These are phyloP conservation scores for Cryptoblepharus egeriae DNA, from an alignment of 2,797 vertebrate species.

Conservation along the genomic window DNA sequence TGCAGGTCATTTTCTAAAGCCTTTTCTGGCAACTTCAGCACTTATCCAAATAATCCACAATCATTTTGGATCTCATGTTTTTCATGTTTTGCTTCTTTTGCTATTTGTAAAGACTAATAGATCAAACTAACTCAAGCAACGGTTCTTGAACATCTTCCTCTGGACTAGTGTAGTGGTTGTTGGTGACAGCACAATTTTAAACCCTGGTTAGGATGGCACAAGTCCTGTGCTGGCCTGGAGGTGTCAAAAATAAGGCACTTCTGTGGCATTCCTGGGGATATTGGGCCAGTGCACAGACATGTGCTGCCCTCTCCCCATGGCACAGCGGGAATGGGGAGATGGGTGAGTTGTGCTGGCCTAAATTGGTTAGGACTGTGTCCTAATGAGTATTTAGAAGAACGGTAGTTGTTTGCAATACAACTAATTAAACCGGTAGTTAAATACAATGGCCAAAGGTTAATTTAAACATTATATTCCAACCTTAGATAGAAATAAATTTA, in stretches of 20 bases:
- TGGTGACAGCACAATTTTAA: background rate
- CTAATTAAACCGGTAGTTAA: background rate
- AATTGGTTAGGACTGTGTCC: too few relatives aligned
- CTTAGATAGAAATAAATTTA: background rate
- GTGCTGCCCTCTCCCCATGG: too few relatives aligned
- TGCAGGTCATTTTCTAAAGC: conserved; percentile 39
- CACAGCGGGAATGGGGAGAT: too few relatives aligned
- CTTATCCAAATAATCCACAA: conserved; percentile 2
- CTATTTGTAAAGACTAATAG: background rate
- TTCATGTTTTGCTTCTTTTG: conserved; percentile 9
- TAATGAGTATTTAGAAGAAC: background rate
- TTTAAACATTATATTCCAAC: background rate
- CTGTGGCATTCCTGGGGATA: too few relatives aligned
- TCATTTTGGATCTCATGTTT: background rate
- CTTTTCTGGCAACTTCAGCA: background rate
- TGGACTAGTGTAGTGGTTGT: background rate
- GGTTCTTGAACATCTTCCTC: background rate
- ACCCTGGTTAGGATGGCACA: too few relatives aligned
- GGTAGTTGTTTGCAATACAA: accelerated
- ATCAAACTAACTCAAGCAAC: background rate
- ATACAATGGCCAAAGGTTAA: background rate
- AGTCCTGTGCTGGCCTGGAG: too few relatives aligned
- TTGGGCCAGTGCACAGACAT: too few relatives aligned
- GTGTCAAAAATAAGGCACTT: too few relatives aligned
- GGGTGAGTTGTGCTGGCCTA: too few relatives aligned